Base-by-base conservation (phyloP, 2,113 vertebrate species). In the Crocuta crocuta region DNA sequence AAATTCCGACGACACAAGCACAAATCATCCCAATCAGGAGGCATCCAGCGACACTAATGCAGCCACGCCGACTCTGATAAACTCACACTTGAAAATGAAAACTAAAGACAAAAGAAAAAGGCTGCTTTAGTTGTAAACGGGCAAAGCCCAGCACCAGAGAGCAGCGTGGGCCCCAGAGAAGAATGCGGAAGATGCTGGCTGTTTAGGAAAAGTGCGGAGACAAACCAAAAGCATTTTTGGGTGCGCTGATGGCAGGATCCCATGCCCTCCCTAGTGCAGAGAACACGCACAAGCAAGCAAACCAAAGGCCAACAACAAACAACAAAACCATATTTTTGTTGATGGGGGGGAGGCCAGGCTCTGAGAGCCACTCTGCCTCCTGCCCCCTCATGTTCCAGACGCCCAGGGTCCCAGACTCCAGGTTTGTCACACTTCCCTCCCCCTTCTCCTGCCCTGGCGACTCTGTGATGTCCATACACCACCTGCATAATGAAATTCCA, bases 171-270 rank as follows among this genome's bases (percentile, higher is more conserved):
- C n/a, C 48, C 66, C 45, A 2, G 82, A n/a, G n/a, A n/a, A 92
- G 90, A 23, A 17, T 13, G 16, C 0, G 2, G 35, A 93, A 81
- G 79, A 71, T 48, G 78, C 28, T 12, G 28, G 86, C 71, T 85
- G 86, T 94, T 95, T 39, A 95, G 78, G 58, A 39, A 50, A 93
- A 89, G 33, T 86, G 71, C 86, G 82, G 66, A 95, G 94, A 55
- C 82, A 73, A 84, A 94, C 31, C 19, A 23, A 91, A 94, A 58
- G 21, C 43, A 17, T 88, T 90, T 80, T 87, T 35, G 66, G 28
- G 48, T 66, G 74, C 23, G 84, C 71, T 63, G 35, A 58, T 39
- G 65, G 31, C 68, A 61, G 35, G n/a, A 73, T 71, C 80, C 71
- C n/a, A 26, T 26, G 79, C n/a, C 63, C 12, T 79, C 23, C 58